Conservation (phyloP, 2,797 vertebrate species). For the Labeo calbasu region DNA sequence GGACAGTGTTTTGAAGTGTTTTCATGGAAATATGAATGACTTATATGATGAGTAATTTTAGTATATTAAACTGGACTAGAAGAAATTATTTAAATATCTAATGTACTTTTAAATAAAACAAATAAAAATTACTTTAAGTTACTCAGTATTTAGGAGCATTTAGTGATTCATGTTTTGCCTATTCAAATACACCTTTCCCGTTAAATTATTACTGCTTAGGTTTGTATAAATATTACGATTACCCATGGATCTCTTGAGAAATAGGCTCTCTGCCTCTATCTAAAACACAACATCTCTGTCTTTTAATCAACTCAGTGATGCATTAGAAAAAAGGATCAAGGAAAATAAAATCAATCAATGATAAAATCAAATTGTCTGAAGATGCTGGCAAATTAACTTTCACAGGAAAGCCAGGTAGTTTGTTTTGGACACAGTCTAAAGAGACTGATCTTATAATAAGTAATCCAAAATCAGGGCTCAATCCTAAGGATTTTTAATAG, state of each 20-base stretch:
- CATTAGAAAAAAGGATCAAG: slow-evolving; percentile 28
- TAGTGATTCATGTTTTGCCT: not conserved
- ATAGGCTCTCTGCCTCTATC: slow-evolving; percentile 13
- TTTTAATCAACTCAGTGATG: slow-evolving; percentile 33
- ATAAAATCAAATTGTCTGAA: slow-evolving; percentile 15
- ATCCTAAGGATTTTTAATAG: not conserved
- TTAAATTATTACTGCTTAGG: slow-evolving; percentile 30
- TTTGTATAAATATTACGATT: slow-evolving; percentile 49
- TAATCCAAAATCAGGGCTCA: not conserved
- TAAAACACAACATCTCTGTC: not conserved
- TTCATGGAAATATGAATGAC: not conserved
- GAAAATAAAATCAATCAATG: slow-evolving; percentile 13
- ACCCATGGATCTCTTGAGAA: slow-evolving; percentile 50
- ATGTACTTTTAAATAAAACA: not conserved
- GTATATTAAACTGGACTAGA: not conserved
- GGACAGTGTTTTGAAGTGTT: not conserved
- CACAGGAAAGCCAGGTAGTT: slow-evolving; percentile 5
- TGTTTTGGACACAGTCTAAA: slow-evolving; percentile 6
- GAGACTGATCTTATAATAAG: not conserved
- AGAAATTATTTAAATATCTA: not conserved
- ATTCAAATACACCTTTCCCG: not conserved
- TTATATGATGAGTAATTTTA: not conserved
- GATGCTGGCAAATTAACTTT: slow-evolving; percentile 22
- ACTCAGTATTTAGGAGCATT: not conserved
- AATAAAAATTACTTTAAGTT: not conserved